Conservation (phyloP, 2,113 vertebrate genomes). For the Albula glossodonta region DNA sequence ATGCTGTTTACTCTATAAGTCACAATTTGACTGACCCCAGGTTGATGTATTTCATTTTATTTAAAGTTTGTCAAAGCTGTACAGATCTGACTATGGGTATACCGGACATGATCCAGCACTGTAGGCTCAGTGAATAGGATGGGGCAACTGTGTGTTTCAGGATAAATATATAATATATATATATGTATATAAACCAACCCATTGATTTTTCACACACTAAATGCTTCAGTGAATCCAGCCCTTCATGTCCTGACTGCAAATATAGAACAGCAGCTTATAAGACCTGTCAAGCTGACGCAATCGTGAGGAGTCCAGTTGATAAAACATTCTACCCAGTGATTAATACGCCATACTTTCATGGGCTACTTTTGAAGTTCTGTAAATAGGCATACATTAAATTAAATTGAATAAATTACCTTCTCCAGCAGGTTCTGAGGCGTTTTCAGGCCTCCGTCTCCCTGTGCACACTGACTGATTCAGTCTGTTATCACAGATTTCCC, state of each 20-base stretch:
- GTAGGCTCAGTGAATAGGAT: neutral
- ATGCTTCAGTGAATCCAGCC: too few species aligned
- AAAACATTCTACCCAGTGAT: too few species aligned
- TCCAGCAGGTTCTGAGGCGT: neutral
- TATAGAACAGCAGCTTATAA: too few species aligned
- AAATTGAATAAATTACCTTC: too few species aligned
- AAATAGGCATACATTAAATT: too few species aligned
- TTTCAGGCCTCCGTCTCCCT: neutral
- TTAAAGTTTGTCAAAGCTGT: neutral
- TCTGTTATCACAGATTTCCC: neutral
- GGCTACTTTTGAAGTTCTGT: too few species aligned
- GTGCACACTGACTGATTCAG: neutral
- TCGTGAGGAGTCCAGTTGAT: too few species aligned
- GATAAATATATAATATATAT: neutral
- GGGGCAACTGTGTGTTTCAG: neutral
- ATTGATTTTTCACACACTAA: too few species aligned
- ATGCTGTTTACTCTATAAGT: neutral
- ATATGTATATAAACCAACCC: too few species aligned
- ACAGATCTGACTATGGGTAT: neutral
- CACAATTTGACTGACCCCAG: neutral
- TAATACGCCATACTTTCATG: too few species aligned
- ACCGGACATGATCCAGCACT: neutral
- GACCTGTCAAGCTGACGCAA: too few species aligned
- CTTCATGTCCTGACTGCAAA: too few species aligned
- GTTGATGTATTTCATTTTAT: neutral